Evolutionary conservation across 2,797 vertebrate species (phyloP).

Genomic region (Cephalopachus bancanus): DNA sequence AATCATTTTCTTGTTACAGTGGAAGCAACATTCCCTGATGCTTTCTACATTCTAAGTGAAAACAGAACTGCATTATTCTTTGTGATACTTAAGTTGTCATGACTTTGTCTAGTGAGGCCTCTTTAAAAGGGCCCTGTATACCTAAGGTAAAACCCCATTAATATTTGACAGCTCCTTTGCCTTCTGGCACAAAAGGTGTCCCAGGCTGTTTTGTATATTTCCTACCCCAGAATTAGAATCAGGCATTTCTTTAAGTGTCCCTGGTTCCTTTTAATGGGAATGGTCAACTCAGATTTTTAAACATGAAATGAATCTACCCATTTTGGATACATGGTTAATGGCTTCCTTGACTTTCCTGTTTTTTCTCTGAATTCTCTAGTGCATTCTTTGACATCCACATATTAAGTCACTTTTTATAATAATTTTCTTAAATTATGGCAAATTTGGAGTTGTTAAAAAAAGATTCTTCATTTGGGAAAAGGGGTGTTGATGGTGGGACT

Average conservation of each 20-base stretch:
- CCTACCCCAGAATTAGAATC: not conserved
- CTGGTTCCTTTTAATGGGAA: not conserved
- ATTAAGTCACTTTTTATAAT: not conserved
- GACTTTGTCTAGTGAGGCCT: not conserved
- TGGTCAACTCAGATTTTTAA: not conserved
- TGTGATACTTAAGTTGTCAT: not conserved
- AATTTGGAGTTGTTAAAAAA: not conserved
- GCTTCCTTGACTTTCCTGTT: not conserved
- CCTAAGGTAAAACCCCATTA: not conserved
- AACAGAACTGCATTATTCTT: not conserved
- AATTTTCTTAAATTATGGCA: not conserved
- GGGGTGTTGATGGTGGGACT: not conserved
- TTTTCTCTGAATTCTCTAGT: not conserved
- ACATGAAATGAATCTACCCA: not conserved
- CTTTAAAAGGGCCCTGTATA: not conserved
- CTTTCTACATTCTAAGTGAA: not conserved
- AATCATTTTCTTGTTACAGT: not conserved
- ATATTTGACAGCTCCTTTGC: not conserved
- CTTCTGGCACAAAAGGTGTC: not conserved
- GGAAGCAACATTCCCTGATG: not conserved
- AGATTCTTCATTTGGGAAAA: not conserved
- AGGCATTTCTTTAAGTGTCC: not conserved
- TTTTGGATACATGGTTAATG: not conserved
- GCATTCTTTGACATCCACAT: not conserved
- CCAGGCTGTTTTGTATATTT: not conserved